Evolutionary conservation across 2,888 invertebrate genomes (phyloP), one percentile per base, ranked within the genome.

Genomic region (Dilophus febrilis): DNA sequence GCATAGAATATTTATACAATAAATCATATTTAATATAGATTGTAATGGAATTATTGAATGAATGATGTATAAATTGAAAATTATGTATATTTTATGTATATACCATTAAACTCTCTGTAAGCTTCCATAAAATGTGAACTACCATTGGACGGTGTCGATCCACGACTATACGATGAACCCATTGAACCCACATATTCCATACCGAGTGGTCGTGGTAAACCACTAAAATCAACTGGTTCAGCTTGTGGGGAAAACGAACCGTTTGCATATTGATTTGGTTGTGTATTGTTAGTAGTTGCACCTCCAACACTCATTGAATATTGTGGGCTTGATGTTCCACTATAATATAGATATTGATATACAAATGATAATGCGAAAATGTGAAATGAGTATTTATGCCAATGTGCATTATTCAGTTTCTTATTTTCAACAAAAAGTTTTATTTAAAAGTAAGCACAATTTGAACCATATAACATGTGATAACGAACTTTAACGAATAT

Each of bases 101-200:
- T 59, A 81, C 81, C 80, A 50, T 77, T 75, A 30, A 79, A 71
- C 53, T 81, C 81, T 57, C 82, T 67, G 59, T 81, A 82, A 42
- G 78, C 76, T 61, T 82, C 82, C 66, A 82, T 71, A 59, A 82
- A 82, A 65, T 82, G 81, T 47, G 80, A 80, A 44, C 79, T 80
- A 29, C 80, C 80, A 51, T 79, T 80, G 59, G 82, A 81, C 3
- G 82, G 82, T 29, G 82, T 81, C 47, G 81, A 81, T 63, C 82
- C 82, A 53, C 82, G 71, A 64, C 81, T 81, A 61, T 81, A 82
- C 27, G 66, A 65, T 3, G 68, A 66, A 32, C 71, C 70, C 40
- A 75, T 66, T 59, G 43, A 38, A 13, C 43, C 37, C 4, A 43
- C 35, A 22, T 41, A 37, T 22, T 41, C 45, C 58, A 67, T 69